Evolutionary conservation across 1,140 invertebrate species (phyloP).

Genomic region (Aphaenogaster rudis): DNA sequence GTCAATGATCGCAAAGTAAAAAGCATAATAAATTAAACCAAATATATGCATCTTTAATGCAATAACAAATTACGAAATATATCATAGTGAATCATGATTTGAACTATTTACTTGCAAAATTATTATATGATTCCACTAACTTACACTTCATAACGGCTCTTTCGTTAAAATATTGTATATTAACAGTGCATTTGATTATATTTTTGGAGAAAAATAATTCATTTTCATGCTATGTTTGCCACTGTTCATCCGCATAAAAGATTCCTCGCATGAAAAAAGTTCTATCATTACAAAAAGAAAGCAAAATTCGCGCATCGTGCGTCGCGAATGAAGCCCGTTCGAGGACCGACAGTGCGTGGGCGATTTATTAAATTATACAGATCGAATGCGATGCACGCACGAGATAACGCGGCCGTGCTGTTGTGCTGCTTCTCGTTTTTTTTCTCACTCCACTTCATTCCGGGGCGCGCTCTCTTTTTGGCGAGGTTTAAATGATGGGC

Average conservation of each 20-base stretch:
- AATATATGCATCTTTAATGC: not conserved
- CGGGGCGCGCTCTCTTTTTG: not conserved
- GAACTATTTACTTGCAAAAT: not conserved
- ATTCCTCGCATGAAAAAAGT: not conserved
- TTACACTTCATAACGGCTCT: not conserved
- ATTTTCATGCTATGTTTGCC: not conserved
- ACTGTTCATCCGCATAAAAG: not conserved
- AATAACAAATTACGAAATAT: not conserved
- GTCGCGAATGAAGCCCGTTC: conserved; percentile 8
- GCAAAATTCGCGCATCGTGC: not conserved
- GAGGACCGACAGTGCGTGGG: conserved; percentile 9
- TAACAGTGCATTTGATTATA: not conserved
- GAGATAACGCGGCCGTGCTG: conserved; percentile 28
- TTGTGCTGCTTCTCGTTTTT: not conserved
- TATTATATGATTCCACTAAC: not conserved
- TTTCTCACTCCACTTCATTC: not conserved
- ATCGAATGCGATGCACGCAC: conserved; percentile 51
- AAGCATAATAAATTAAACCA: not conserved
- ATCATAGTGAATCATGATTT: not conserved
- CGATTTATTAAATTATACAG: conserved; percentile 64
- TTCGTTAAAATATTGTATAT: not conserved
- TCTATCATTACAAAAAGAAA: not conserved
- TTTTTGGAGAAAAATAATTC: conserved; percentile 1
- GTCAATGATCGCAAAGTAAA: not conserved
- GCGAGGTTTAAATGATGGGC: no score